Evolutionary conservation across 2,113 vertebrate genomes (phyloP).

Genomic region (Ardeotis arabs): DNA sequence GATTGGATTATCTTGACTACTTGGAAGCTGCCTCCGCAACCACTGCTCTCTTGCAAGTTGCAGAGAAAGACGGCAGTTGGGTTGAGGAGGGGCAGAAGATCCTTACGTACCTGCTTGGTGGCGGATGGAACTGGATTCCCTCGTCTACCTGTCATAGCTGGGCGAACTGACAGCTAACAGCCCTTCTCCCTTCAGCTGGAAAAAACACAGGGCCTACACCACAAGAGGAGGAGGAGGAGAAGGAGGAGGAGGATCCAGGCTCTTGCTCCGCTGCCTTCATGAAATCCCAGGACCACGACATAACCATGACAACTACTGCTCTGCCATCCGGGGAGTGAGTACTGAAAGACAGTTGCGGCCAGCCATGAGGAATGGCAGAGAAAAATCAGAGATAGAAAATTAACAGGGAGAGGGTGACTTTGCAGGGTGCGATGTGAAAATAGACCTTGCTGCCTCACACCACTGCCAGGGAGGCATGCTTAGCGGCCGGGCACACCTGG

Average conservation of each 20-base stretch:
- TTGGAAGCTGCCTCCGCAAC: background rate
- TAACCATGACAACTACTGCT: slow-evolving; percentile 34
- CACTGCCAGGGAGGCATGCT: background rate
- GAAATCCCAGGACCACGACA: background rate
- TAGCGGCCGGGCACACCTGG: background rate
- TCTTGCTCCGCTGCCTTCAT: background rate
- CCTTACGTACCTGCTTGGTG: background rate
- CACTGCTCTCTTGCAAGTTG: background rate
- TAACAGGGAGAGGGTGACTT: background rate
- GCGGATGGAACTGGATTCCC: background rate
- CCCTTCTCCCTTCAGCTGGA: background rate
- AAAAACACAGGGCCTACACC: background rate
- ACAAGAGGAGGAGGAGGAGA: background rate
- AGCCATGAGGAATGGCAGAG: background rate
- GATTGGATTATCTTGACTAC: background rate
- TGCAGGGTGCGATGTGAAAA: background rate
- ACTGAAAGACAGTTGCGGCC: background rate
- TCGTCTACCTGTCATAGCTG: background rate
- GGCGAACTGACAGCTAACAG: background rate
- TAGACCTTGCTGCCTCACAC: background rate
- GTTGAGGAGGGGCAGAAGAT: background rate
- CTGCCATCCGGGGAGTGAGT: background rate
- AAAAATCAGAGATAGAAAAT: background rate
- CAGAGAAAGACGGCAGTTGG: background rate
- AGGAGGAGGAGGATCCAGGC: background rate